These are phyloP conservation scores for Drosophila miranda DNA, from an alignment of 1,140 invertebrate species.

Conservation along the genomic window DNA sequence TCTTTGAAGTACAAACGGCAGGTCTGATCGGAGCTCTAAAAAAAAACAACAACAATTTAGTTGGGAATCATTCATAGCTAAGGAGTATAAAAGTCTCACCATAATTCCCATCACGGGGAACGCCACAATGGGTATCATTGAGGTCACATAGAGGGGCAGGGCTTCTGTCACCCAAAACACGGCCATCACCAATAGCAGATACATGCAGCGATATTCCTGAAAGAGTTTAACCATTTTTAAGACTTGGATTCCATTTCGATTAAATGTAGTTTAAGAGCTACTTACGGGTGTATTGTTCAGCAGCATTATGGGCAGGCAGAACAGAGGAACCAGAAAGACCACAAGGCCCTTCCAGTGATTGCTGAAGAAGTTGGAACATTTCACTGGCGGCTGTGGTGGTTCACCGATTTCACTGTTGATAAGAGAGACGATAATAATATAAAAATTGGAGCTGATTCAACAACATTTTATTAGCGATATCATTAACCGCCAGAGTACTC, in stretches of 20 bases:
- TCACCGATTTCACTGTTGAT: constrained; percentile 60
- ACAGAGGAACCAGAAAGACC: constrained; percentile 85
- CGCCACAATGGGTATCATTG: constrained; percentile 91
- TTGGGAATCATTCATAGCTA: background rate
- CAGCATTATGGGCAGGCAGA: constrained; percentile 85
- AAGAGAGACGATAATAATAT: background rate
- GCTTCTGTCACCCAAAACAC: constrained; percentile 93
- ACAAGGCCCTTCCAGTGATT: constrained; percentile 86
- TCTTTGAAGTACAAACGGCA: constrained; percentile 91
- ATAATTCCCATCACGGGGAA: constrained; percentile 90
- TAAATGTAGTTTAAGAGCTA: background rate
- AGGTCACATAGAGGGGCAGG: constrained; percentile 90
- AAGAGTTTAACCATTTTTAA: constrained; percentile 35
- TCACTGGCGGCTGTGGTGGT: constrained; percentile 37
- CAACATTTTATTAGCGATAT: background rate
- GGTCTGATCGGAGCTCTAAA: constrained; percentile 84
- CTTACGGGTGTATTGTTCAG: constrained; percentile 83
- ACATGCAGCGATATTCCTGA: constrained; percentile 88
- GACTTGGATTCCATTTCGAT: no score
- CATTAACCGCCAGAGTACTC: no score
- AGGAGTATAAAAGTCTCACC: constrained; percentile 36
- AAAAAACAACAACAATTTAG: background rate
- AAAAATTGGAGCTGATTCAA: background rate
- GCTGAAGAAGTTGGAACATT: constrained; percentile 53
- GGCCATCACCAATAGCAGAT: constrained; percentile 91